A percentile compares a stretch with the other conserved stretches of the same genome.
phyloP scores from a whole-genome alignment of 2,888 invertebrate species.

The Tenthredo mesomela region DNA sequence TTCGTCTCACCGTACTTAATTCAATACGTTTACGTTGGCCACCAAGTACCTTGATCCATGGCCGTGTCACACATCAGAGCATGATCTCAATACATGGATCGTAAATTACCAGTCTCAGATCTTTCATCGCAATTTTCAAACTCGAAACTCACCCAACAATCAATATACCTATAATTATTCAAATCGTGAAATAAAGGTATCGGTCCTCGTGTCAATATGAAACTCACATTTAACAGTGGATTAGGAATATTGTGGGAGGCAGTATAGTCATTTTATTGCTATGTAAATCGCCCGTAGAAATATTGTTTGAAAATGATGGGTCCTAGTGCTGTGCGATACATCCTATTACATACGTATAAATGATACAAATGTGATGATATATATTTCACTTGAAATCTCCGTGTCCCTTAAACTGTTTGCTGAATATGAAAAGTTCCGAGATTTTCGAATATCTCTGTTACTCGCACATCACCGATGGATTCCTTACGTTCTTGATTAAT shows the following conservation, averaged over 20 bases:
- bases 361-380: too few species aligned
- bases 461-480: not conserved
- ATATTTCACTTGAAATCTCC: too few species aligned
- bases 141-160: not conserved
- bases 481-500: not conserved
- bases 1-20: conserved; percentile 44
- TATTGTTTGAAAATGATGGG: not conserved
- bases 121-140: not conserved
- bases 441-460: too few species aligned
- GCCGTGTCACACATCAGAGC: conserved; percentile 14
- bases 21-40: conserved; percentile 19
- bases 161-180: not conserved
- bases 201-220: not conserved
- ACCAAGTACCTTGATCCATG: not conserved
- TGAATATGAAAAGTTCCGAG: too few species aligned
- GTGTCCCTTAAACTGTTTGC: too few species aligned
- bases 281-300: not conserved
- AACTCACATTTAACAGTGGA: not conserved
- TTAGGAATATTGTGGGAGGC: conserved; percentile 29
- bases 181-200: not conserved
- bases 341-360: too few species aligned
- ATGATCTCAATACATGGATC: conserved; percentile 10
- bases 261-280: not conserved
- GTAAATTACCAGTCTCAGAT: not conserved
- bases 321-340: too few species aligned